Percentiles rank a stretch among this genome's conserved stretches.
Conservation (phyloP, 1,140 invertebrate species). For the Pseudomyrmex cubaensis region DNA sequence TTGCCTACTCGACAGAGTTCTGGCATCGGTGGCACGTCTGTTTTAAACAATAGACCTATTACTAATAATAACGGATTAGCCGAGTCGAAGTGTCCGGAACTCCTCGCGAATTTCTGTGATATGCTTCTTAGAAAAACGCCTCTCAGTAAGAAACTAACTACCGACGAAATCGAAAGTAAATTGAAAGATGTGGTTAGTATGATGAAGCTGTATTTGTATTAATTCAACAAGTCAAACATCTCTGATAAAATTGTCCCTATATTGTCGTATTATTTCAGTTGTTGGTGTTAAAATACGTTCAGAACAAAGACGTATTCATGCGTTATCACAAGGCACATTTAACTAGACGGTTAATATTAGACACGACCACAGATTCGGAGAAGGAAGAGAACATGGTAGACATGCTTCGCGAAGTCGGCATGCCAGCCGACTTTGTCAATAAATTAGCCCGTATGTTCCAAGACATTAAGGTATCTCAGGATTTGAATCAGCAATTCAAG, state of each 20-base stretch:
- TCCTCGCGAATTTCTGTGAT: constrained; percentile 99
- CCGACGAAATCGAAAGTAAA: constrained; percentile 98
- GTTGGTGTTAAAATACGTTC: constrained; percentile 99
- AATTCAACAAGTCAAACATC: constrained; percentile 20
- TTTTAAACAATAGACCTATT: constrained; percentile 78
- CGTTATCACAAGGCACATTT: constrained; percentile 99
- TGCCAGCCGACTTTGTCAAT: constrained; percentile 99
- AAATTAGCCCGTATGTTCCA: constrained; percentile 99
- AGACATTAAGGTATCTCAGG: constrained; percentile 99
- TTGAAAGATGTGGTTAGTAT: constrained; percentile 94
- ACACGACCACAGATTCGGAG: constrained; percentile 99
- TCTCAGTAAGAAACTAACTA: constrained; percentile 97
- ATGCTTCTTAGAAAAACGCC: constrained; percentile 98
- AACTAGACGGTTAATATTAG: constrained; percentile 96
- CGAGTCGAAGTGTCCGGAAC: constrained; percentile 99
- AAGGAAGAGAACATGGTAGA: constrained; percentile 99
- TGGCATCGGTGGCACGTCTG: constrained; percentile 73
- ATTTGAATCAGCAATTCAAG: constrained; percentile 98
- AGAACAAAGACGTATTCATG: constrained; percentile 99
- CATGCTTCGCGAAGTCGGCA: constrained; percentile 97
- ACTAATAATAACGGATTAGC: constrained; percentile 86
- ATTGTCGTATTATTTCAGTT: constrained; percentile 86
- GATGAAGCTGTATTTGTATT: neutral
- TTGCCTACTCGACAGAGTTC: constrained; percentile 88
- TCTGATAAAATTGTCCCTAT: constrained; percentile 5